Evolutionary conservation across 2,888 invertebrate species (phyloP), one percentile per base, ranked within the genome.

Genomic region (Melieria picta): DNA sequence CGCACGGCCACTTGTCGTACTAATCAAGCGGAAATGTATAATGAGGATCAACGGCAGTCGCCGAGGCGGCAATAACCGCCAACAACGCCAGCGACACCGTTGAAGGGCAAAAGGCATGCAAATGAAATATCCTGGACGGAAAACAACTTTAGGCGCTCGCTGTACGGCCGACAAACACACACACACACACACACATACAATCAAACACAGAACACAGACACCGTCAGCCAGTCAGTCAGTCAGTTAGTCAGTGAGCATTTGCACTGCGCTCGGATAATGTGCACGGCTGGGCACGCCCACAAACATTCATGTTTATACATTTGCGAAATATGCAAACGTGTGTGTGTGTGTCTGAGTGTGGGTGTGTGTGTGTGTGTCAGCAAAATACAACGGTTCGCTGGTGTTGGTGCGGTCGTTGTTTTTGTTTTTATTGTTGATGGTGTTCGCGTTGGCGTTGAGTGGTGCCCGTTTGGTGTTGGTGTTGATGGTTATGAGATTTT

Each of bases 11-110:
- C 77, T 81, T 81, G 80, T 77, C 76, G 73, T 76, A 77, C 75
- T 76, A 75, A 78, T 74, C 79, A 79, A 76, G 77, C 78, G 78
- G 76, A 77, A 77, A 77, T 75, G 74, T 76, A 77, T 77, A 77
- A 77, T 77, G 76, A 77, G 75, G 64, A 75, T 75, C 72, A 76
- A 73, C 65, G 55, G 55, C 71, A 71, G 43, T 16, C 7, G 48
- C 4, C 46, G 48, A 43, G 47, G 16, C 50, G 50, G 58, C 66
- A 58, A 48, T 46, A 64, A 10, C 30, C 11, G 52, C 13, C 13
- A 55, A 30, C 11, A 47, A 16, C 61, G 67, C 13, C 50, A 60
- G 60, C 67, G 48, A 67, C 67, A 67, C 67, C 67, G 61, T 67
- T 67, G 52, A 67, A 67, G 67, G 46, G 56, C 62, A 70, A 70